Evolutionary conservation across 2,888 invertebrate species (phyloP), one percentile per base, ranked within the genome.

Genomic region (Epinotia demarniana): DNA sequence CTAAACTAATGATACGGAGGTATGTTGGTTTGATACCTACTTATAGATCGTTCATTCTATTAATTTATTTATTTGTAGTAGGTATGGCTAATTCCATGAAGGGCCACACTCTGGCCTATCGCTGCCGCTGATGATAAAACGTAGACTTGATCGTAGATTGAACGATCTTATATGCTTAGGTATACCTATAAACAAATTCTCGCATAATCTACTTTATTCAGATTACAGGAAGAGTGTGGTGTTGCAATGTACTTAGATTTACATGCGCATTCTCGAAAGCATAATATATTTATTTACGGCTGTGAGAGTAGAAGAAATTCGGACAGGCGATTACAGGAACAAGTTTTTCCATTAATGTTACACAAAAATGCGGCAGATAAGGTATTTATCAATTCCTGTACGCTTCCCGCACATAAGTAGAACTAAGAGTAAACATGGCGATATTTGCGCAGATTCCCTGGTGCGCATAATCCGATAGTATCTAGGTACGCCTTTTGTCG

Each of bases 231-330:
- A 89, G 98, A 98, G 93, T 97, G 97, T 89, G 98, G 98, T 39
- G 97, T 98, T 72, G 97, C 97, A 67, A 96, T 98, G 95, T 98
- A 98, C 89, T 97, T 98, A 88, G 99, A 99, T 92, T 95, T 98
- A 83, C 99, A 99, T 89, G 98, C 98, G 53, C 99, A 99, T 93
- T 99, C 99, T 33, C 95, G 99, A 79, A 97, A 97, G 88, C 98
- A 99, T 92, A 99, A 99, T 89, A 97, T 99, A 84, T 99, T 99
- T 90, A 96, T 99, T 85, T 99, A 99, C 88, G 99, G 99, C 81
- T 99, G 99, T 91, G 98, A 98, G 94, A 97, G 96, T 90, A 95
- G 97, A 83, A 95, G 97, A 84, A 96, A 96, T 81, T 95, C 96
- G 18, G 97, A 97, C 68, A 96, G 96, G 87, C 96, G 96, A 84